phyloP scores from a whole-genome alignment of 2,797 vertebrate species.

The Vireo griseus region DNA sequence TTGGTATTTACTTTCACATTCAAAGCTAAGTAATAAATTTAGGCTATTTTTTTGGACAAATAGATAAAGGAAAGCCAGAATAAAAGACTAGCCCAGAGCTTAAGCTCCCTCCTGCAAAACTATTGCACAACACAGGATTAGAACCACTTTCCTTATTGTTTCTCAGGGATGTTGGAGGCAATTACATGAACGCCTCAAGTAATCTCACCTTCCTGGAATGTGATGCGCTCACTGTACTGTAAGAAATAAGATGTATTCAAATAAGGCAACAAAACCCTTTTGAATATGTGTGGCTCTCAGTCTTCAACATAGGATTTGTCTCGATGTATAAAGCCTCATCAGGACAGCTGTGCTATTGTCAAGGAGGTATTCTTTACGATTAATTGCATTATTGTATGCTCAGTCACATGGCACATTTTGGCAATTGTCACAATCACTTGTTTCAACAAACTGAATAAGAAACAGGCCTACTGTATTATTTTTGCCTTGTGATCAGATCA shows the following conservation, averaged over 20 bases:
- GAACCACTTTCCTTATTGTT: background rate
- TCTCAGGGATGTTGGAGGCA: conserved; percentile 71
- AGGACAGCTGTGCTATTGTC: background rate
- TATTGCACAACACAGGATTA: background rate
- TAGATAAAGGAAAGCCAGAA: background rate
- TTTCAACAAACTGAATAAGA: background rate
- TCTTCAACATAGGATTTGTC: background rate
- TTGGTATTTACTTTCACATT: background rate
- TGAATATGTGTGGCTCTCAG: background rate
- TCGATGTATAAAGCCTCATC: background rate
- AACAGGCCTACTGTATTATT: background rate
- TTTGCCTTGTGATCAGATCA: background rate
- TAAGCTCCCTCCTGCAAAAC: background rate
- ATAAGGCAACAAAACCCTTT: background rate
- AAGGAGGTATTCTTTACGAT: background rate
- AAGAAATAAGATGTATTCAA: background rate
- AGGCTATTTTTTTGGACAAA: background rate
- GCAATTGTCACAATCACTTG: background rate
- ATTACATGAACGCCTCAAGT: conserved; percentile 51
- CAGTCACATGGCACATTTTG: background rate
- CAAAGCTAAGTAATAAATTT: background rate
- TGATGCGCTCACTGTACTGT: conserved; percentile 63
- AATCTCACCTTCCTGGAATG: conserved; percentile 67
- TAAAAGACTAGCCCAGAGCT: background rate
- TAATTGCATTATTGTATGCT: background rate